Evolutionary conservation across 2,888 invertebrate genomes (phyloP), one percentile per base, ranked within the genome.

Genomic region (Hirtodrosophila trivittata): DNA sequence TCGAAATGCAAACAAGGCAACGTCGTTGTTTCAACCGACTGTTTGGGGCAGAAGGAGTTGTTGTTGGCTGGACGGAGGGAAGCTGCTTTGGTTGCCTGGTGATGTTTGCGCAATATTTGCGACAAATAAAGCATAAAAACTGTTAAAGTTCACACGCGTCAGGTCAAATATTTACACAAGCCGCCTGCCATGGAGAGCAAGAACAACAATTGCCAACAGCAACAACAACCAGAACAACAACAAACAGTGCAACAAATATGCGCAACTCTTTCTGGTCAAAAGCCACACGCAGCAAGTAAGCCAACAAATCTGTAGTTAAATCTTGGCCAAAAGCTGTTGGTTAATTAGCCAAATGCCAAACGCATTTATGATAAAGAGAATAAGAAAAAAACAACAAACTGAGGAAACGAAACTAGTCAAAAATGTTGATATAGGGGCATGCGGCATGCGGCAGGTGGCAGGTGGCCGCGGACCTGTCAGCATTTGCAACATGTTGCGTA

Each of bases 61-160:
- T 12, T 8, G 32, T 14, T 10, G 1, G 4, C 26, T 13, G 7
- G 50, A n/a, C 6, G 7, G 6, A 14, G 10, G 4, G 0, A 12
- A n/a, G 25, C 35, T 41, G 72, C 51, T 43, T 42, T 42, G 50
- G 49, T 42, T 57, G 57, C 30, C 39, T 58, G 57, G 43, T 62
- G 49, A 49, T 83, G 80, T 83, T 83, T 83, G 80, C 86, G 80
- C 83, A 83, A 85, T 83, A 83, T 85, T 86, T 86, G 83, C 83
- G 86, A 82, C 83, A 83, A 84, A 84, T 84, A 84, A 84, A 86
- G 83, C 83, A 83, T 80, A 80, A 83, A 80, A 85, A 85, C 77
- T 82, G 82, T 82, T 78, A 78, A 82, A 84, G 84, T 81, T 86
- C 86, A 83, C 86, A 83, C 83, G 86, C 83, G 80, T 77, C 86